Conservation (phyloP, 37 sponge, comb jelly and placozoan genomes). For the Chondrilla cf. caribensis region DNA sequence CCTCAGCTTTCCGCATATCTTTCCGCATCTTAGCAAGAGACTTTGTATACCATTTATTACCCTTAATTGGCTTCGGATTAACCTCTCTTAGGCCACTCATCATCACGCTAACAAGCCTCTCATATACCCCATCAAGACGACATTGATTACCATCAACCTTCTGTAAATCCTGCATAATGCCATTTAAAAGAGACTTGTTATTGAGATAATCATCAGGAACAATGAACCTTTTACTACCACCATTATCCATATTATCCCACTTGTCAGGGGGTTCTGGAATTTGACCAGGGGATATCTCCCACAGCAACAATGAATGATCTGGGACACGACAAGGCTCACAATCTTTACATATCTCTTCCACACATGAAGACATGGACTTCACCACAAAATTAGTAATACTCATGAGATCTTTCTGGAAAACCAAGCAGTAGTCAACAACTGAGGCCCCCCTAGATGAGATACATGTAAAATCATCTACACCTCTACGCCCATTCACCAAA, state of each 20-base stretch:
- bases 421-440: neutral
- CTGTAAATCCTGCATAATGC: neutral
- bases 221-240: neutral
- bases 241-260: neutral
- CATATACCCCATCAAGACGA: neutral
- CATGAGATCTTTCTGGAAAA: neutral
- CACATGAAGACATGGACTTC: neutral
- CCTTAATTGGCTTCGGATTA: neutral
- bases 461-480: constrained; percentile 1
- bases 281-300: neutral
- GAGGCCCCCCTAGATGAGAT: neutral
- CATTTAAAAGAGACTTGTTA: neutral
- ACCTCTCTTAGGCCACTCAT: neutral
- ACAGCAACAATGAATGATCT: neutral
- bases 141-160: neutral
- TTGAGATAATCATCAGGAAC: neutral
- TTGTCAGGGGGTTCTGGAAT: neutral
- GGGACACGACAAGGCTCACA: neutral
- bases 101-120: neutral
- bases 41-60: neutral
- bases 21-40: neutral
- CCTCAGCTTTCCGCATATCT: neutral
- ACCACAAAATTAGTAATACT: neutral
- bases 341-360: neutral
- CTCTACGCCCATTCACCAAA: neutral